These are phyloP conservation scores for Mastigias papua DNA, from an alignment of 30 jellyfish, hydroid and myxozoan genomes.

Conservation along the genomic window DNA sequence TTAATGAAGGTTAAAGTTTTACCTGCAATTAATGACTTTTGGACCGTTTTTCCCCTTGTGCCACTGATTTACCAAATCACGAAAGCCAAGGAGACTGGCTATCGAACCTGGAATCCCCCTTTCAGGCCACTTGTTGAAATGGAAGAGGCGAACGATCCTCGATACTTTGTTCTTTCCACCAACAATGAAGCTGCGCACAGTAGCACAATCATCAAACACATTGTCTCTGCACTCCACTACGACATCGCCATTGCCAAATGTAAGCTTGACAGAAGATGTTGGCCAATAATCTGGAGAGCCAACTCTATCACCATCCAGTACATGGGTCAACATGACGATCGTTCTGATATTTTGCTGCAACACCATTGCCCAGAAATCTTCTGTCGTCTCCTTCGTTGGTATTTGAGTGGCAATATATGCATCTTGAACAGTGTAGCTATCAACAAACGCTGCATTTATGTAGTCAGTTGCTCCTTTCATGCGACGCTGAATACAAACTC, in stretches of 20 bases:
- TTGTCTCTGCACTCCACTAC: slow-evolving; percentile 38
- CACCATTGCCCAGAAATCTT: slow-evolving; percentile 90
- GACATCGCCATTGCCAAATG: slow-evolving; percentile 59
- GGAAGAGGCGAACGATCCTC: slow-evolving; percentile 70
- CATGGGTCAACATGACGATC: slow-evolving; percentile 70
- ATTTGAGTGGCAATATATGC: slow-evolving; percentile 90
- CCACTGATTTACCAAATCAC: slow-evolving; percentile 78
- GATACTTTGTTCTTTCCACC: slow-evolving; percentile 43
- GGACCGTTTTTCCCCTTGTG: slow-evolving; percentile 54
- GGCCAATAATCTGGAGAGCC: slow-evolving; percentile 82
- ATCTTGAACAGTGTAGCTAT: slow-evolving; percentile 30
- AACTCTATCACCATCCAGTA: slow-evolving; percentile 54
- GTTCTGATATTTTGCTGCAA: slow-evolving; percentile 81
- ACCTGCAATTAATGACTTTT: slow-evolving; percentile 87
- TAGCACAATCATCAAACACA: slow-evolving; percentile 46
- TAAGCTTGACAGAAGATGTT: slow-evolving; percentile 23
- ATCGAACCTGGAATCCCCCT: slow-evolving; percentile 65
- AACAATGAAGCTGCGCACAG: slow-evolving; percentile 47
- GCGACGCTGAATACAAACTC: slow-evolving; percentile 58
- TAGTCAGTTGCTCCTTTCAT: slow-evolving; percentile 63
- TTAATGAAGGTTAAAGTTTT: background rate
- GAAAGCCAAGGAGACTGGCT: slow-evolving; percentile 57
- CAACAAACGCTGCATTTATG: slow-evolving; percentile 83
- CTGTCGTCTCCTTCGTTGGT: slow-evolving; percentile 63
- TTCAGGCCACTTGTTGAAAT: slow-evolving; percentile 84